These are phyloP conservation scores for Dione vanillae DNA, from an alignment of 2,888 invertebrate genomes.

Conservation along the genomic window DNA sequence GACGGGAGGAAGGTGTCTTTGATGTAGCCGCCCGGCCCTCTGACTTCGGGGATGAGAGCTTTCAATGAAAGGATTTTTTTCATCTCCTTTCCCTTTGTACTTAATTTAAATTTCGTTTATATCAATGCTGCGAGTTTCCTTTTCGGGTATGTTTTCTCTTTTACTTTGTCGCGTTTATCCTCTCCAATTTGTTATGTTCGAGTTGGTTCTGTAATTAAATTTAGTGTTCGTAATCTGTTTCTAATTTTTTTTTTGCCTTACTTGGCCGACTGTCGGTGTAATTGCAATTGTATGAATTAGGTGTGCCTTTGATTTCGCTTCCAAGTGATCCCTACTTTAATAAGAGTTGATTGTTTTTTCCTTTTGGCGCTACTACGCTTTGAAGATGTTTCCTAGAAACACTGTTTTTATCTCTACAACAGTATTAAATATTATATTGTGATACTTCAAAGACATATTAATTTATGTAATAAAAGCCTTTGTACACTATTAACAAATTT, in stretches of 20 bases:
- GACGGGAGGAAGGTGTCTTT: conserved; percentile 77
- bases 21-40: conserved; percentile 82
- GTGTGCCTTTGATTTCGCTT: conserved; percentile 74
- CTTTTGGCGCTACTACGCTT: conserved; percentile 53
- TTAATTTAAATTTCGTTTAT: conserved; percentile 85
- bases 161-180: conserved; percentile 84
- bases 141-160: conserved; percentile 83
- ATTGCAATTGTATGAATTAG: conserved; percentile 82
- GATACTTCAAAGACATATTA: conserved; percentile 25
- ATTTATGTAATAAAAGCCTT: background rate
- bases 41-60: conserved; percentile 82
- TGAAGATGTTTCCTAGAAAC: conserved; percentile 43
- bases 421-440: conserved; percentile 26
- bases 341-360: conserved; percentile 66
- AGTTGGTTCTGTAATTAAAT: conserved; percentile 83
- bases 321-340: conserved; percentile 64
- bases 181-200: conserved; percentile 83
- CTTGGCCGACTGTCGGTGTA: conserved; percentile 70
- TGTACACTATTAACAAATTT: background rate
- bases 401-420: conserved; percentile 27
- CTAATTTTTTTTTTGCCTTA: conserved; percentile 66
- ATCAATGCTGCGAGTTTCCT: conserved; percentile 84
- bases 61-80: conserved; percentile 85
- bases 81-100: conserved; percentile 84
- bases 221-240: conserved; percentile 82